phyloP scores from a whole-genome alignment of 2,113 vertebrate genomes.

The Tympanuchus pallidicinctus region DNA sequence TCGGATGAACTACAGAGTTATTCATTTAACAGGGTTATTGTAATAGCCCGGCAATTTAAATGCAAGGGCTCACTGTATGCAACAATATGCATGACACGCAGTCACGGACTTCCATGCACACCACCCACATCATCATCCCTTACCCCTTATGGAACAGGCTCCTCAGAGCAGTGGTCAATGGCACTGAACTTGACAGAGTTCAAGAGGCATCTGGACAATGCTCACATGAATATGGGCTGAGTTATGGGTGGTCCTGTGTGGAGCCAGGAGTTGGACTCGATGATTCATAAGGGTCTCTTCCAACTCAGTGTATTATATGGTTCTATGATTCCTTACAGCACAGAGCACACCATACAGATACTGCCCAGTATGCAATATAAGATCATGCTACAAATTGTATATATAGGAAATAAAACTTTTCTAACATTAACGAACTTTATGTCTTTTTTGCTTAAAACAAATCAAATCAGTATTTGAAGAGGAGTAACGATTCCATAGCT shows the following conservation, averaged over 20 bases:
- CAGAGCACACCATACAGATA: neutral
- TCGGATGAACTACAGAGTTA: neutral
- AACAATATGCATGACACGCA: neutral
- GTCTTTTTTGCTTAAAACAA: neutral
- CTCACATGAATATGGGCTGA: too few relatives aligned
- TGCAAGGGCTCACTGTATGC: neutral
- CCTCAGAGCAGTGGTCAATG: too few relatives aligned
- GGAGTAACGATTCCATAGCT: neutral
- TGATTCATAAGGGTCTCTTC: too few relatives aligned
- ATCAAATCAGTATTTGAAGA: neutral
- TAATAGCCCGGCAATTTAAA: neutral
- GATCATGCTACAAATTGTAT: neutral
- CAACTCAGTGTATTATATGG: neutral
- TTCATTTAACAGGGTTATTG: neutral
- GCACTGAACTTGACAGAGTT: too few relatives aligned
- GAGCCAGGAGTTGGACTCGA: too few relatives aligned
- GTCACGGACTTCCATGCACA: fast-evolving
- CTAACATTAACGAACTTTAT: neutral
- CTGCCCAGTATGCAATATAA: neutral
- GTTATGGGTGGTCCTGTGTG: too few relatives aligned
- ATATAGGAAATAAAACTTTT: neutral
- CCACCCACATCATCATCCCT: neutral
- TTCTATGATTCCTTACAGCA: neutral
- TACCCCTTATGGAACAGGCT: neutral
- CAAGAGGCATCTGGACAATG: too few relatives aligned